Evolutionary conservation across 1,140 invertebrate species (phyloP).

Genomic region (Spodoptera frugiperda): DNA sequence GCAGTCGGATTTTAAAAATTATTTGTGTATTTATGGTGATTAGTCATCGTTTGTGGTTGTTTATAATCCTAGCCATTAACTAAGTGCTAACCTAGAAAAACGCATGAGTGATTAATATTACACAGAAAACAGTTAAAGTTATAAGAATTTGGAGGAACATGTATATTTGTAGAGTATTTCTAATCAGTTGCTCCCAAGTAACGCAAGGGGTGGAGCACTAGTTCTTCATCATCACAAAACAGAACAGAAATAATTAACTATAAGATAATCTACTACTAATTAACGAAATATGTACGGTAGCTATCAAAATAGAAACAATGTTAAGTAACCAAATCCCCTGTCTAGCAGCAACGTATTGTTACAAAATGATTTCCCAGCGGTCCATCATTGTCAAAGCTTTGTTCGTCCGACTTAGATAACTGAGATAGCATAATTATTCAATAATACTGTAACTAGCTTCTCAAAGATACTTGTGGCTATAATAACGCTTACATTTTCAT

Average conservation of each 20-base stretch:
- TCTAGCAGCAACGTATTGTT: constrained; percentile 11
- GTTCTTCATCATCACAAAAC: neutral
- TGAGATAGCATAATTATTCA: constrained; percentile 38
- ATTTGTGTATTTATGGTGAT: no score
- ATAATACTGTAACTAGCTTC: constrained; percentile 38
- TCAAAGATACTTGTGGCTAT: constrained; percentile 38
- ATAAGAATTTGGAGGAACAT: no score
- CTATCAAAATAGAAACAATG: neutral
- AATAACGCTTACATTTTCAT: constrained; percentile 61
- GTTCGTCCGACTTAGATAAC: constrained; percentile 30
- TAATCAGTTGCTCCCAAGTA: no score
- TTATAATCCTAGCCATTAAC: no score
- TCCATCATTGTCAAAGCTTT: constrained; percentile 9
- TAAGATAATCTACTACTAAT: neutral
- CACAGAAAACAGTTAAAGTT: no score
- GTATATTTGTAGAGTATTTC: no score
- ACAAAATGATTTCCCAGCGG: constrained; percentile 18
- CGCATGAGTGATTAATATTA: no score
- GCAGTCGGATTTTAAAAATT: no score
- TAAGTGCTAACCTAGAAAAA: no score
- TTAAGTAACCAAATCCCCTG: neutral
- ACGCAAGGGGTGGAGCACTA: no score
- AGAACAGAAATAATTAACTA: neutral
- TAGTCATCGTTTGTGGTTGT: no score
- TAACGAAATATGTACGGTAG: no score